Base-by-base conservation (phyloP, 1,140 invertebrate genomes). In the Pogonognathellus flavescens region DNA sequence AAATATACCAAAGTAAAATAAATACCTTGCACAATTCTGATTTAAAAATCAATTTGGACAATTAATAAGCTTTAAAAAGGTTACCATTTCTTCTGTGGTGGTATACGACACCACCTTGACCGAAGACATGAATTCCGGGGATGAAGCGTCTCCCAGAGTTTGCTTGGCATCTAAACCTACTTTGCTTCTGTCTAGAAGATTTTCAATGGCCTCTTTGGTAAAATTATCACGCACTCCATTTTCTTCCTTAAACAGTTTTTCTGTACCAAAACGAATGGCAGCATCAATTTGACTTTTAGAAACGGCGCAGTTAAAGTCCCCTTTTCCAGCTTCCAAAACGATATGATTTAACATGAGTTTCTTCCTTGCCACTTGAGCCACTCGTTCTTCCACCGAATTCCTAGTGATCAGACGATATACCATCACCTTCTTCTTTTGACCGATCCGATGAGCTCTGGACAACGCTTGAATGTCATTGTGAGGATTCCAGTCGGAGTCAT, bases 321-420 rank as follows among this genome's bases (percentile, higher is more conserved):
- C n/a, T 14, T 9, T 96, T 96, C 94, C 41, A 99, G 91, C 13
- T 98, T 93, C 11, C 99, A 99, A 98, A 20, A 99, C 98, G 90
- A 99, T 94, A 92, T 99, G 99, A 60, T 98, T 99, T 89, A 99
- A 93, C 97, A 99, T 99, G 99, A 99, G 99, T 92, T 99, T 99
- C 87, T 98, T 95, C 90, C 97, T 97, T 16, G 97, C 97, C 55
- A 96, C 96, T 91, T 99, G 97, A 0, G 97, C 99, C n/a, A n/a
- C n/a, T n/a, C 31, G 6, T 41, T 41, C 31, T 41, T 41, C 31
- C 6, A 41, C 6, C 6, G 31, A 41, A 41, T 41, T 41, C 1
- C 31, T 41, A 3, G 31, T 41, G 6, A 41, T 41, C 2, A 41
- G 6, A 3, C 31, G 31, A 41, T 41, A 41, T 6, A 41, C 31